Evolutionary conservation across 2,113 vertebrate species (phyloP).

Genomic region (Geococcyx californianus): DNA sequence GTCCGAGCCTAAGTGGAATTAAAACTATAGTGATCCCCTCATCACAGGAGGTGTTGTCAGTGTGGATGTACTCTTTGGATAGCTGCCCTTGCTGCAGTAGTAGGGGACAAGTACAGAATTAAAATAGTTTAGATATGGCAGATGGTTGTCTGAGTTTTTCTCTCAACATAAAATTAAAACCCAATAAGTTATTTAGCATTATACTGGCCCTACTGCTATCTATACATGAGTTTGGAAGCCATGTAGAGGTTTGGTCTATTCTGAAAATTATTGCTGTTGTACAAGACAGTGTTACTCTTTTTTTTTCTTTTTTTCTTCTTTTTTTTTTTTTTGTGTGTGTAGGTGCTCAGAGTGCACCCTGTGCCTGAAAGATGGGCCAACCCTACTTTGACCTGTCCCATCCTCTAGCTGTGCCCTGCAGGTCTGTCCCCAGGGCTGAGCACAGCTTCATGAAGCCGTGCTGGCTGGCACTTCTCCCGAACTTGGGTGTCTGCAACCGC

Average conservation of each 20-base stretch:
- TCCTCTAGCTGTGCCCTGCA: neutral
- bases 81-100: neutral
- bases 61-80: neutral
- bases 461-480: neutral
- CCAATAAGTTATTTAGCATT: neutral
- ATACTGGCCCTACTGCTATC: neutral
- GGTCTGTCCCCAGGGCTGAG: neutral
- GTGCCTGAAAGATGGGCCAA: neutral
- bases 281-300: neutral
- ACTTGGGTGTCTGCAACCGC: neutral
- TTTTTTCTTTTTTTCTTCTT: neutral
- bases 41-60: neutral
- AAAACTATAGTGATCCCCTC: neutral
- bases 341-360: neutral
- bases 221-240: neutral
- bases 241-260: neutral
- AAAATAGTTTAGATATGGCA: neutral
- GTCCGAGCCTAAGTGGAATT: neutral
- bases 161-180: neutral
- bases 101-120: neutral
- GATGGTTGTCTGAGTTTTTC: neutral
- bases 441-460: neutral
- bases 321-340: neutral
- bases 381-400: neutral
- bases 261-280: neutral